Percentiles rank a stretch among this genome's conserved stretches.
Evolutionary conservation across 2,797 vertebrate genomes (phyloP).

Genomic region (Trachops cirrhosus): DNA sequence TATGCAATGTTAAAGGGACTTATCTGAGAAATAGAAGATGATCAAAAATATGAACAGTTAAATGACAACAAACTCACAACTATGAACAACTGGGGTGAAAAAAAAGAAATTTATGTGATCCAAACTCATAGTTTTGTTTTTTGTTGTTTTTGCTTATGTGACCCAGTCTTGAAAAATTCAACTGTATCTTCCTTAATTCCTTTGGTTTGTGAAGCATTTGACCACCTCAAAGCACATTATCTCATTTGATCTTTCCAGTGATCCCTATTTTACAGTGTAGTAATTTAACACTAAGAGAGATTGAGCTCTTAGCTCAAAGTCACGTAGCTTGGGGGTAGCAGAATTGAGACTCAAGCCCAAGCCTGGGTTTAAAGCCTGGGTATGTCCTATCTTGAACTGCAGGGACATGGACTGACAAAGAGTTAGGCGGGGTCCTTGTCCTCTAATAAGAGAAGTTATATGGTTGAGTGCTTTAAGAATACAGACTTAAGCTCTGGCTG

Average conservation of each 20-base stretch:
- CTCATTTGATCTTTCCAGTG: background rate
- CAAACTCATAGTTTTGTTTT: background rate
- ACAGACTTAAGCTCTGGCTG: background rate
- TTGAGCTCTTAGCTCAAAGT: background rate
- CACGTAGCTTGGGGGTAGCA: background rate
- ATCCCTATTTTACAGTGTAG: background rate
- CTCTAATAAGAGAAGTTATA: background rate
- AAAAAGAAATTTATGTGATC: background rate
- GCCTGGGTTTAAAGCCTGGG: background rate
- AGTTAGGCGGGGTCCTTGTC: background rate
- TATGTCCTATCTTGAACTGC: background rate
- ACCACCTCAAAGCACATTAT: background rate
- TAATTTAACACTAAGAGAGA: background rate
- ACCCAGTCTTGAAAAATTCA: background rate
- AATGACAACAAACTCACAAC: too few species aligned
- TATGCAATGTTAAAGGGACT: too few species aligned
- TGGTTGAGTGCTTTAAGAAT: background rate
- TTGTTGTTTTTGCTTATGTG: background rate
- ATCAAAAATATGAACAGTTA: too few species aligned
- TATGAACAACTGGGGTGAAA: too few species aligned
- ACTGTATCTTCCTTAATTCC: background rate
- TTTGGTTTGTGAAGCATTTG: constrained; percentile 9
- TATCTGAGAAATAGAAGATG: too few species aligned
- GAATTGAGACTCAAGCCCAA: background rate
- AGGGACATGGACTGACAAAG: background rate